Evolutionary conservation across 2,113 vertebrate species (phyloP).

Genomic region (Nothobranchius furzeri): DNA sequence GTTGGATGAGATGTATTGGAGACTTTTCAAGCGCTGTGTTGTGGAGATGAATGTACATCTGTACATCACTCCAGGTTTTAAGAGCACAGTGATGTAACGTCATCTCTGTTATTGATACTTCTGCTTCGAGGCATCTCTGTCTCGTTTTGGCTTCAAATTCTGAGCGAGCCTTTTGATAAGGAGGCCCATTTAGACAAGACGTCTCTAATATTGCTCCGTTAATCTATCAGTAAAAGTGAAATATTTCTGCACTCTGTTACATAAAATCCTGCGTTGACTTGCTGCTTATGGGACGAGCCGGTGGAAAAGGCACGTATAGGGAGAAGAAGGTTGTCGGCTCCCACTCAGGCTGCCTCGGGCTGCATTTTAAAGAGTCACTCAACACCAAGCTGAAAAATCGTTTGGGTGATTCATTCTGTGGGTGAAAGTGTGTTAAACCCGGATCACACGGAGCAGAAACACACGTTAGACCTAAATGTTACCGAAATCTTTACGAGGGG

Average conservation of each 20-base stretch:
- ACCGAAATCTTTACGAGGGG: neutral
- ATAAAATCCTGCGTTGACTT: slow-evolving; percentile 5
- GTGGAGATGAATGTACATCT: slow-evolving; percentile 1
- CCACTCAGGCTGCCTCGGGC: slow-evolving; percentile 10
- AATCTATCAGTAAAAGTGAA: slow-evolving; percentile 9
- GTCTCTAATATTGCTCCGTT: slow-evolving; percentile 15
- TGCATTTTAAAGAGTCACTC: slow-evolving; percentile 24
- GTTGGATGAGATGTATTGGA: slow-evolving; percentile 8
- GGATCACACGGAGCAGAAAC: neutral
- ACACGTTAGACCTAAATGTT: neutral
- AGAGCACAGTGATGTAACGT: slow-evolving; percentile 51
- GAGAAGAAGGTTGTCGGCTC: slow-evolving; percentile 10
- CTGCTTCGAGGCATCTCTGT: slow-evolving; percentile 52
- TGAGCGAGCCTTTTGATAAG: slow-evolving; percentile 45
- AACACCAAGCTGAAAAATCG: slow-evolving; percentile 6
- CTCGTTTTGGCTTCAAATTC: slow-evolving; percentile 50
- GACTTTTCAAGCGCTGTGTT: neutral
- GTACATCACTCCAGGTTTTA: slow-evolving; percentile 16
- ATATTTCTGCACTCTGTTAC: slow-evolving; percentile 2
- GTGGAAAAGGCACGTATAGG: slow-evolving; percentile 3
- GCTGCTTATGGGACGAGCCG: slow-evolving; percentile 4
- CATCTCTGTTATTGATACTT: slow-evolving; percentile 26
- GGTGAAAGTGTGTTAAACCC: slow-evolving; percentile 3
- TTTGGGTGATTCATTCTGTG: slow-evolving; percentile 1
- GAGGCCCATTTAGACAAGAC: slow-evolving; percentile 6